Percentiles rank a stretch among this genome's conserved stretches.
Evolutionary conservation across 2,113 vertebrate species (phyloP).

Genomic region (Isurus oxyrinchus): DNA sequence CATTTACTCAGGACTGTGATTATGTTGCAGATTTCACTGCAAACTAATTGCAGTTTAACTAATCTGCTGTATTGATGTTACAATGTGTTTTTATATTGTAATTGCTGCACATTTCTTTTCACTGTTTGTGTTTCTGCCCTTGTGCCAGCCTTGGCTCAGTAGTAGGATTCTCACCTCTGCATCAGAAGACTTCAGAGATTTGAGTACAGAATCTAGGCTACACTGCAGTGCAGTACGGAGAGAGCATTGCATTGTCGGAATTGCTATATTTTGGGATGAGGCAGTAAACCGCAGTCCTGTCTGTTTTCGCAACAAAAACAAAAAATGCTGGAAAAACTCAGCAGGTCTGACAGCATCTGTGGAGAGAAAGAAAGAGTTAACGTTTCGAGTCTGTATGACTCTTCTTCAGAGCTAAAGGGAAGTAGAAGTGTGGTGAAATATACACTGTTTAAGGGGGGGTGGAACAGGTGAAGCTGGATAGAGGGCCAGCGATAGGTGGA

Average conservation of each 20-base stretch:
- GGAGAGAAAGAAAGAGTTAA: too few species aligned
- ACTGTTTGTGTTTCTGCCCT: neutral
- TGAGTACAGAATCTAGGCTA: neutral
- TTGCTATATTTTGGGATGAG: neutral
- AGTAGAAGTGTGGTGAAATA: too few species aligned
- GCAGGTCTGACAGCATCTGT: too few species aligned
- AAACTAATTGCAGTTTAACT: neutral
- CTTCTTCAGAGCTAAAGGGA: too few species aligned
- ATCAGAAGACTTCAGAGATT: neutral
- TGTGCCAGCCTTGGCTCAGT: neutral
- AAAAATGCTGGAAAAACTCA: too few species aligned
- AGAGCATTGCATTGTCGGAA: too few species aligned
- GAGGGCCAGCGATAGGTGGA: too few species aligned
- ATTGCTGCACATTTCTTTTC: neutral
- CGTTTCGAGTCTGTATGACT: too few species aligned
- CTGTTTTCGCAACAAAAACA: too few species aligned
- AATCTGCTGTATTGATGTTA: neutral
- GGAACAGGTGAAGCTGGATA: too few species aligned
- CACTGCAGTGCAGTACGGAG: neutral
- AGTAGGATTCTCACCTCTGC: neutral
- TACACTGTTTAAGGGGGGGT: too few species aligned
- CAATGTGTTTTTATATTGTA: neutral
- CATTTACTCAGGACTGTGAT: neutral
- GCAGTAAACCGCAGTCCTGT: neutral
- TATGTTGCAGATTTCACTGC: neutral